phyloP scores from a whole-genome alignment of 2,797 vertebrate genomes.

The Falco rusticolus region DNA sequence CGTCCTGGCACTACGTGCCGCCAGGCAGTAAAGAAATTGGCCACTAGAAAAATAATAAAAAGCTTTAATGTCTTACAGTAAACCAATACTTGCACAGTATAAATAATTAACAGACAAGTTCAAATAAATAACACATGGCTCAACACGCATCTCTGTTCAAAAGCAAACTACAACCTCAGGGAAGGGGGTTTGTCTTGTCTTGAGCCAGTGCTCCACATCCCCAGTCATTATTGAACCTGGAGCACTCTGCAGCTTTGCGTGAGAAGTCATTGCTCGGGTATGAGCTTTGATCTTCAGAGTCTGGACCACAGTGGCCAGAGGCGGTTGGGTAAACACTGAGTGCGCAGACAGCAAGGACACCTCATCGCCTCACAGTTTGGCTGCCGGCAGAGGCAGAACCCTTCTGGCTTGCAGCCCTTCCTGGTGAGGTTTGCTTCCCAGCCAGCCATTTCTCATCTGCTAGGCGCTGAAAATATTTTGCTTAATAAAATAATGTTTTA shows the following conservation, averaged over 20 bases:
- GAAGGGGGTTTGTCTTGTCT: background rate
- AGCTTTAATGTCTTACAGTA: constrained; percentile 21
- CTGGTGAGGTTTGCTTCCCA: background rate
- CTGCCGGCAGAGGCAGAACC: background rate
- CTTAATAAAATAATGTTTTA: background rate
- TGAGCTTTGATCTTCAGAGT: background rate
- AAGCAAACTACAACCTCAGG: background rate
- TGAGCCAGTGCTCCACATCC: background rate
- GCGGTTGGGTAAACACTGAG: background rate
- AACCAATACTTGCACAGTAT: background rate
- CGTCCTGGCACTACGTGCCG: accelerated
- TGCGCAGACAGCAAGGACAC: background rate
- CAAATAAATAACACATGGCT: background rate
- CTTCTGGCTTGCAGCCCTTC: too few relatives aligned
- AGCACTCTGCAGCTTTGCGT: background rate
- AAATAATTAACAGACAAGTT: background rate
- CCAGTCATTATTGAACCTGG: accelerated
- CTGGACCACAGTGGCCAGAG: background rate
- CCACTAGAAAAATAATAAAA: background rate
- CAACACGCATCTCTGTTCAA: background rate
- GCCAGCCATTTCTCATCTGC: background rate
- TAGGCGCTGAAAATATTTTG: background rate
- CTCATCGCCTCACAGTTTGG: background rate
- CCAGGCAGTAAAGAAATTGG: background rate
- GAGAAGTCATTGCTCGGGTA: background rate